Evolutionary conservation across 1,140 invertebrate species (phyloP).

Genomic region (Ditylenchus dipsaci): DNA sequence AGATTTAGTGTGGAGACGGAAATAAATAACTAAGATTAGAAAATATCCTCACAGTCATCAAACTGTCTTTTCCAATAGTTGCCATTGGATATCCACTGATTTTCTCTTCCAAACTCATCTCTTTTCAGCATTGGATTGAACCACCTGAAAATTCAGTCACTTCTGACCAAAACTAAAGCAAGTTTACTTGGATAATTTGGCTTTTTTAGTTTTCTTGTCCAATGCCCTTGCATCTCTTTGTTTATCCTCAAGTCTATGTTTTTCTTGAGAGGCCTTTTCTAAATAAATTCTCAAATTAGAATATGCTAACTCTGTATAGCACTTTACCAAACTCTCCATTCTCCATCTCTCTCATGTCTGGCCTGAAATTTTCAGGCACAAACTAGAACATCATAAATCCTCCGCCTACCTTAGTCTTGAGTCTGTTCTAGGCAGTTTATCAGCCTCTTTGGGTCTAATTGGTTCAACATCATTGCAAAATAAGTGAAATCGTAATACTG

Average conservation of each 20-base stretch:
- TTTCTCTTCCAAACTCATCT: conserved; percentile 5
- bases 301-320: too few species aligned
- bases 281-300: too few species aligned
- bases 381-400: background rate
- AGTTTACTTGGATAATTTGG: background rate
- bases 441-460: background rate
- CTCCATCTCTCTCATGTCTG: conserved; percentile 6
- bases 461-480: conserved; percentile 4
- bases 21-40: background rate
- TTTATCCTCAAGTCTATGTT: background rate
- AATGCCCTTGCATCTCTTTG: conserved; percentile 1
- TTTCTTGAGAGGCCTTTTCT: conserved; percentile 1
- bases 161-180: background rate
- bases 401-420: background rate
- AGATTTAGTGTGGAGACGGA: background rate
- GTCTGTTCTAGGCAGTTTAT: conserved; percentile 8
- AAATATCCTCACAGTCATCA: background rate
- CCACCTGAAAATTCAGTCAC: conserved; percentile 2
- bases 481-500: conserved; percentile 7
- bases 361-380: background rate
- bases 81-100: background rate
- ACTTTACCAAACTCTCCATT: conserved; percentile 5
- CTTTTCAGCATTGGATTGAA: background rate
- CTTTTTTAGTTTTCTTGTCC: background rate
- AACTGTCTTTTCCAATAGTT: conserved; percentile 5